Evolutionary conservation across 2,113 vertebrate species (phyloP), one percentile per base, ranked within the genome.

Genomic region (Pseudonaja textilis): DNA sequence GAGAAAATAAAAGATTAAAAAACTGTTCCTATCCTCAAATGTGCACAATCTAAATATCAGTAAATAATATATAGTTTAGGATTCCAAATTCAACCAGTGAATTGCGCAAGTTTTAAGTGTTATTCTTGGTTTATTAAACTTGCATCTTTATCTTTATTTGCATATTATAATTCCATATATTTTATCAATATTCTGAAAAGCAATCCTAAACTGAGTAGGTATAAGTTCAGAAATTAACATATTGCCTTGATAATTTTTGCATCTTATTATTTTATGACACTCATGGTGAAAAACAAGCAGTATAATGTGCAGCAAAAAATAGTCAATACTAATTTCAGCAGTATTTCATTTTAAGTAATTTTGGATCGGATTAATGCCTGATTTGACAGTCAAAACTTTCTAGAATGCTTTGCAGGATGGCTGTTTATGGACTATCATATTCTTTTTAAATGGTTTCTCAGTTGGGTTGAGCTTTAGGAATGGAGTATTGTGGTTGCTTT

Each of bases 141-240:
- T 85, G 20, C 59, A 56, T 56, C 55, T 56, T 56, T 56, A 91
- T 61, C 74, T 25, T 85, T 94, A 34, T 92, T 12, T 91, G 2
- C 81, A 0, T 50, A 88, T 92, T 93, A 23, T 91, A 26, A 55
- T 92, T 95, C 26, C 23, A 85, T 57, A 85, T 45, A 90, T 85
- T 85, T 93, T 91, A 89, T 93, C 64, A 34, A n/a, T 92, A 16
- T 23, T 92, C 26, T 39, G 89, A 34, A 92, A 88, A 64, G 29
- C 26, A 91, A 39, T 93, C 81, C 52, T 64, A 89, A 87, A 87
- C 61, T 54, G 59, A 69, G 11, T 89, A 92, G 88, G 16, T 54
- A 93, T 23, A n/a, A 61, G 81, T 50, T 55, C 25, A 54, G 12
- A 88, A 92, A 91, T 42, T 5, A 16, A 57, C 25, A 57, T 85